phyloP scores from a whole-genome alignment of 2,888 invertebrate species.

The Linnaemya tessellans region DNA sequence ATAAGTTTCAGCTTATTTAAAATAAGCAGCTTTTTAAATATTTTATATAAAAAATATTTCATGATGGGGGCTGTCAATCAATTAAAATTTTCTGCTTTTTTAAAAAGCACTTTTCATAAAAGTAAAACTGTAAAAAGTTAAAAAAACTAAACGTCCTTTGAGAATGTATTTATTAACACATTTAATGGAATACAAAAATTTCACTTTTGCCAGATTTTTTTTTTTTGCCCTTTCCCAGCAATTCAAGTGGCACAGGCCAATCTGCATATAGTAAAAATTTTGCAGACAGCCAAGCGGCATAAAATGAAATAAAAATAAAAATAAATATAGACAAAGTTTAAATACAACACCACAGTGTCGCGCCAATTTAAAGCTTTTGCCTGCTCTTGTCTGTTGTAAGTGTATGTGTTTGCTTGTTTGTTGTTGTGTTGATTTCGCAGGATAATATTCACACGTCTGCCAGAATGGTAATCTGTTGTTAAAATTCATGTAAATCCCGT shows the following conservation, averaged over 20 bases:
- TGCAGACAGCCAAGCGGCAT: neutral
- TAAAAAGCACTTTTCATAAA: conserved; percentile 24
- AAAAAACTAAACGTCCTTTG: conserved; percentile 20
- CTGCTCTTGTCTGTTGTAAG: conserved; percentile 1
- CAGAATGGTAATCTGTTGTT: conserved; percentile 64
- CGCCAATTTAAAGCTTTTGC: conserved; percentile 55
- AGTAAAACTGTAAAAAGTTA: too few species aligned
- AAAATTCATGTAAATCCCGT: conserved; percentile 70
- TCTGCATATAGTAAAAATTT: conserved; percentile 41
- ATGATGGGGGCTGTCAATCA: neutral
- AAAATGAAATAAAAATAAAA: conserved; percentile 26
- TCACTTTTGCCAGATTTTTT: conserved; percentile 43
- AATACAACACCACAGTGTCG: conserved; percentile 58
- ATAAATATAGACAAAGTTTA: conserved; percentile 42
- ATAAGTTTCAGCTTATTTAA: neutral
- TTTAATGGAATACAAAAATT: conserved; percentile 35
- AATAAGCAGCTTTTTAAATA: neutral
- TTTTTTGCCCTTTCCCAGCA: neutral
- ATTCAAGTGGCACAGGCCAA: conserved; percentile 25
- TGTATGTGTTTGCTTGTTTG: conserved; percentile 34
- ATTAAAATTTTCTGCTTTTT: conserved; percentile 16
- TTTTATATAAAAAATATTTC: neutral
- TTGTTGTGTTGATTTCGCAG: conserved; percentile 36
- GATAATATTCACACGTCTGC: conserved; percentile 62
- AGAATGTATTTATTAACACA: conserved; percentile 38